These are phyloP conservation scores for Ceratina japonica DNA, from an alignment of 1,140 invertebrate species.

Conservation along the genomic window DNA sequence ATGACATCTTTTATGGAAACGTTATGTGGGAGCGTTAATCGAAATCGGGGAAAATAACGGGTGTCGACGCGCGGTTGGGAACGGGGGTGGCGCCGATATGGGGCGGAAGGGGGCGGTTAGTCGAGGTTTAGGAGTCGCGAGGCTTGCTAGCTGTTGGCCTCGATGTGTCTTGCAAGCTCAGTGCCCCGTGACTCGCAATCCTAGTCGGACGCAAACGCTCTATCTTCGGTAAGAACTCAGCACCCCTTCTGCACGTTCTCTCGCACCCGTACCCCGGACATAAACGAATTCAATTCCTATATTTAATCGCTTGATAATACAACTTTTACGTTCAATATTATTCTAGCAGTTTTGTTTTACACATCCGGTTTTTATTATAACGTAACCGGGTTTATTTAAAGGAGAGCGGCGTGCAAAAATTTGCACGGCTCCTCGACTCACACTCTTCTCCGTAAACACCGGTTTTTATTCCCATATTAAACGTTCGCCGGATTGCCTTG, in stretches of 20 bases:
- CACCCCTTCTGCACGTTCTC: background rate
- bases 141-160: slow-evolving; percentile 65
- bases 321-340: no score
- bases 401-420: background rate
- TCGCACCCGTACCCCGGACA: background rate
- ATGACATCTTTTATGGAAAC: no score
- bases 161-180: slow-evolving; percentile 73
- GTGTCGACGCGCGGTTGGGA: slow-evolving; percentile 27
- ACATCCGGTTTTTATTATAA: background rate
- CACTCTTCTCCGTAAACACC: slow-evolving; percentile 27
- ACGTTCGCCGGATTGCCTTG: slow-evolving; percentile 20
- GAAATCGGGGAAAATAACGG: slow-evolving; percentile 30
- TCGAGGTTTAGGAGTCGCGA: slow-evolving; percentile 59
- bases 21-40: background rate
- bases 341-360: no score
- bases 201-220: slow-evolving; percentile 66
- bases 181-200: slow-evolving; percentile 74
- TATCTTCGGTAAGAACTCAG: slow-evolving; percentile 45
- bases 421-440: slow-evolving; percentile 12
- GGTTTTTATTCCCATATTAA: slow-evolving; percentile 41
- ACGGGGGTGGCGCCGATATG: slow-evolving; percentile 39
- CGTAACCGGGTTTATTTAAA: background rate
- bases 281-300: background rate
- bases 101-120: slow-evolving; percentile 57
- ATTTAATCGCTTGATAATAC: no score